phyloP scores from a whole-genome alignment of 92 coral and sea anemone genomes.

The Phenganax stokvisi region DNA sequence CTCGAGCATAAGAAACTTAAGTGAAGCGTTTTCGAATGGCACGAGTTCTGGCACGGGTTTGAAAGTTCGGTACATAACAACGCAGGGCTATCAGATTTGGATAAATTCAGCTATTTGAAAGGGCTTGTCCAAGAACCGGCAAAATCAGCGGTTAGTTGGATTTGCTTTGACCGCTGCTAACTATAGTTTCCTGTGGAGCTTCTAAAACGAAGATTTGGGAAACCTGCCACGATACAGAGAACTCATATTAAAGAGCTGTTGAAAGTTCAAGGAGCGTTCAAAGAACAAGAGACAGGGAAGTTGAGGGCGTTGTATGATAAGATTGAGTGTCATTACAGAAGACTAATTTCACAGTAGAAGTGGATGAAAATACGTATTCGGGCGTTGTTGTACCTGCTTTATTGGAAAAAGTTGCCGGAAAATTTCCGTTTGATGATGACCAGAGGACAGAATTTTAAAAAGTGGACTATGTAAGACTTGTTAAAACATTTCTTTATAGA shows the following conservation, averaged over 20 bases:
- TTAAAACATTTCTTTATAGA: too few species aligned
- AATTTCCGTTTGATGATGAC: too few species aligned
- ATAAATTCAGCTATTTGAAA: too few species aligned
- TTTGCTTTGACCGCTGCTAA: slow-evolving; percentile 4
- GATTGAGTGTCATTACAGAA: too few species aligned
- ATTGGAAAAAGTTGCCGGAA: not conserved
- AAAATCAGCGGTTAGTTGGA: slow-evolving; percentile 6
- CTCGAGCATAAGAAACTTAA: too few species aligned
- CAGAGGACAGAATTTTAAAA: too few species aligned
- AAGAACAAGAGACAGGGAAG: not conserved
- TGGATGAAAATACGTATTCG: not conserved
- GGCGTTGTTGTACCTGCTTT: slow-evolving; percentile 1
- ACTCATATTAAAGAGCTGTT: slow-evolving; percentile 3
- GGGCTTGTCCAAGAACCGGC: not conserved
- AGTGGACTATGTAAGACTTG: too few species aligned
- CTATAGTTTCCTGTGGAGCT: not conserved
- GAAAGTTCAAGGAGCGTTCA: not conserved
- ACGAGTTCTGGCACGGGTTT: too few species aligned
- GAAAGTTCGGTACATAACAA: too few species aligned
- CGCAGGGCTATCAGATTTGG: too few species aligned
- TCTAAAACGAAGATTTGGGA: slow-evolving; percentile 5
- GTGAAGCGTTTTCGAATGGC: too few species aligned
- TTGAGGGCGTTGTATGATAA: not conserved
- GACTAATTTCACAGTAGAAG: not conserved
- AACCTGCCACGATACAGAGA: not conserved